These are phyloP conservation scores for Lepidotrigona ventralis DNA, from an alignment of 1,140 invertebrate genomes.

Conservation along the genomic window DNA sequence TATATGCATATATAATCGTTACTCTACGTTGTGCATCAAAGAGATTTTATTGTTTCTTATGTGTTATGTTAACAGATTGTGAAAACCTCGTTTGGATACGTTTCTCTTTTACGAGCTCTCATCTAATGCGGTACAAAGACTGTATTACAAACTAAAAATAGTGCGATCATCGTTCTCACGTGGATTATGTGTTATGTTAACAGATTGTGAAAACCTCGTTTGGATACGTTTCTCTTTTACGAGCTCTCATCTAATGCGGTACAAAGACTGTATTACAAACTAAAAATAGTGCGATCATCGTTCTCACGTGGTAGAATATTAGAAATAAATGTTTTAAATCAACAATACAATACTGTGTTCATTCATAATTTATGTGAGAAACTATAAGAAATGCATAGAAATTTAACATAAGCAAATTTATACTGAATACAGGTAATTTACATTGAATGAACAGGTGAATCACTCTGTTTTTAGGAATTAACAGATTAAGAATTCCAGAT, in stretches of 20 bases:
- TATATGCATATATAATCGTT: too few species aligned
- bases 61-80: slow-evolving; percentile 37
- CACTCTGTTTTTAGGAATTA: too few species aligned
- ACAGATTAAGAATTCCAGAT: too few species aligned
- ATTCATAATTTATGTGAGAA: too few species aligned
- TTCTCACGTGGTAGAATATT: neutral
- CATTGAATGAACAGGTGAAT: too few species aligned
- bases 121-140: neutral
- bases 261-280: neutral
- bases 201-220: slow-evolving; percentile 59
- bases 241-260: neutral
- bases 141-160: neutral
- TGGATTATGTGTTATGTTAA: neutral
- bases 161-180: neutral
- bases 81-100: slow-evolving; percentile 56
- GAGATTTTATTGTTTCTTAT: neutral
- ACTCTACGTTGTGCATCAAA: neutral
- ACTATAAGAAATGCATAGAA: too few species aligned
- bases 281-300: neutral
- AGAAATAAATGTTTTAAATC: neutral
- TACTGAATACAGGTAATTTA: too few species aligned
- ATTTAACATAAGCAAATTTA: too few species aligned
- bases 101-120: slow-evolving; percentile 50
- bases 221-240: slow-evolving; percentile 55
- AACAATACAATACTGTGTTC: too few species aligned